Conservation (phyloP, 1,140 invertebrate genomes). For the Hylaeus anthracinus region DNA sequence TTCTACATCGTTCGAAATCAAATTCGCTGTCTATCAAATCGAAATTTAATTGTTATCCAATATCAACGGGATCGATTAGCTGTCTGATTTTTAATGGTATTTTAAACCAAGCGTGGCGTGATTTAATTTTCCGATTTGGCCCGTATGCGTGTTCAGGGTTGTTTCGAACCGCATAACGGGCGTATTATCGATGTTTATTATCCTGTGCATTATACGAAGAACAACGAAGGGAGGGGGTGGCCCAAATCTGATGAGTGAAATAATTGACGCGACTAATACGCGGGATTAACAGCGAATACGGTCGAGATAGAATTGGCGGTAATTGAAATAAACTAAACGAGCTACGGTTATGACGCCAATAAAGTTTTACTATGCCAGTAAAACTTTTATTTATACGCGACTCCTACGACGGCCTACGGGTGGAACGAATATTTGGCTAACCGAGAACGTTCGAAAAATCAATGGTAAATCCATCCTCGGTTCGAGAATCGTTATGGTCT, state of each 20-base stretch:
- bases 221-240: not conserved
- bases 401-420: not conserved
- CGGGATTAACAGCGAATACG: constrained; percentile 52
- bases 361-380: constrained; percentile 58
- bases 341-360: constrained; percentile 46
- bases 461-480: not conserved
- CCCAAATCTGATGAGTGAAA: constrained; percentile 10
- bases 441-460: constrained; percentile 15
- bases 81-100: not conserved
- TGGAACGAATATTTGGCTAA: constrained; percentile 45
- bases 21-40: not conserved
- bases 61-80: not conserved
- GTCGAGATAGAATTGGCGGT: constrained; percentile 50
- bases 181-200: constrained; percentile 18
- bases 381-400: constrained; percentile 57
- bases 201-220: constrained; percentile 7
- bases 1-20: no score
- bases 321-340: constrained; percentile 59
- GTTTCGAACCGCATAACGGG: constrained; percentile 6
- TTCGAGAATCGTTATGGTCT: not conserved
- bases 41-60: not conserved
- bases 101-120: not conserved
- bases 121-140: constrained; percentile 24
- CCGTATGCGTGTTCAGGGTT: not conserved
- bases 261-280: constrained; percentile 35